phyloP scores from a whole-genome alignment of 2,888 invertebrate species.

The Heliconius charithonia region DNA sequence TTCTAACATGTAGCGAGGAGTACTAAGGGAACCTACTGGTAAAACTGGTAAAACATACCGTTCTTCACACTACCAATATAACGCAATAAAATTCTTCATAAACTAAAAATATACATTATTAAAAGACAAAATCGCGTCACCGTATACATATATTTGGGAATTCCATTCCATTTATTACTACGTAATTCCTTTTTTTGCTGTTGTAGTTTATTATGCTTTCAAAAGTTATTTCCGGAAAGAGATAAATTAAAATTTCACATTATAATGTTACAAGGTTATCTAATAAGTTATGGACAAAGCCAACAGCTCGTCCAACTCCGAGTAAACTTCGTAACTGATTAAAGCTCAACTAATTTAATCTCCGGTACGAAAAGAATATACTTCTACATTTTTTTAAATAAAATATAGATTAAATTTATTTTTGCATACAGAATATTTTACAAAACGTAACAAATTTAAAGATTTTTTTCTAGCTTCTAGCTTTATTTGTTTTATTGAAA shows the following conservation, averaged over 20 bases:
- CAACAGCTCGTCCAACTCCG: slow-evolving; percentile 41
- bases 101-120: too few relatives aligned
- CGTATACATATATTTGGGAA: too few relatives aligned
- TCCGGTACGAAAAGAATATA: slow-evolving; percentile 22
- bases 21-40: background rate
- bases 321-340: slow-evolving; percentile 52
- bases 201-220: background rate
- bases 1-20: background rate
- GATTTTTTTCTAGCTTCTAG: too few relatives aligned
- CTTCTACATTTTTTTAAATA: slow-evolving; percentile 13
- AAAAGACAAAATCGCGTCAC: too few relatives aligned
- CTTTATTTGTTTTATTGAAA: background rate
- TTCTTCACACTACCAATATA: too few relatives aligned
- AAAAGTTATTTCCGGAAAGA: background rate
- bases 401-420: background rate
- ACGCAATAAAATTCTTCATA: too few relatives aligned
- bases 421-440: background rate
- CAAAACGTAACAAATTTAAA: background rate
- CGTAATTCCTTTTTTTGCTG: background rate
- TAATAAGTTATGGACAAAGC: slow-evolving; percentile 48
- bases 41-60: too few relatives aligned
- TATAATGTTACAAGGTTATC: slow-evolving; percentile 38
- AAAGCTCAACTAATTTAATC: slow-evolving; percentile 51
- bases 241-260: slow-evolving; percentile 30
- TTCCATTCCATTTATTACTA: too few relatives aligned